These are phyloP conservation scores for Drosophila ananassae DNA, from an alignment of 1,140 invertebrate species.

Conservation along the genomic window DNA sequence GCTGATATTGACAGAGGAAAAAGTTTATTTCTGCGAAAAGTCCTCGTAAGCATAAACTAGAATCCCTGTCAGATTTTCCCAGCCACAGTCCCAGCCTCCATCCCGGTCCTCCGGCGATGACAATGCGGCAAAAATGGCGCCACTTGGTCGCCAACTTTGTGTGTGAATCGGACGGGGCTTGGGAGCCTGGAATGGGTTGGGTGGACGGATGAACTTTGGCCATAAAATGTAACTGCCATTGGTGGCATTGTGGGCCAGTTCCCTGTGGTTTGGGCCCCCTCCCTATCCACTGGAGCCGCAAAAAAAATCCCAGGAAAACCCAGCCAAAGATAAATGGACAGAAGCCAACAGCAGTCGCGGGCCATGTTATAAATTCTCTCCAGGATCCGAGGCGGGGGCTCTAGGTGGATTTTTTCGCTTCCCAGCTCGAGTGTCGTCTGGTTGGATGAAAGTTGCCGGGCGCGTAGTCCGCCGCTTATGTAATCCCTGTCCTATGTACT, in stretches of 20 bases:
- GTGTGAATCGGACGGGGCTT: conserved; percentile 12
- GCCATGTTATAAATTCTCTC: conserved; percentile 62
- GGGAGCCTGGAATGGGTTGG: background rate
- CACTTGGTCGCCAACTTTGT: conserved; percentile 49
- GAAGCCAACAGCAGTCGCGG: conserved; percentile 72
- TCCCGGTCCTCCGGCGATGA: conserved; percentile 24
- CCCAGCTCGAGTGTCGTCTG: conserved; percentile 34
- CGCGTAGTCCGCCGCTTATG: conserved; percentile 43
- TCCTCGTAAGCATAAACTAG: conserved; percentile 43
- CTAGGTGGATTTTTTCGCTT: background rate
- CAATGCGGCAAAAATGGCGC: conserved; percentile 80
- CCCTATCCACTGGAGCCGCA: background rate
- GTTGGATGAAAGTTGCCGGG: conserved; percentile 51
- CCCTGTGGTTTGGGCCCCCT: conserved; percentile 37
- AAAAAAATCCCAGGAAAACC: conserved; percentile 39
- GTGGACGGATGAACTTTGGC: conserved; percentile 60
- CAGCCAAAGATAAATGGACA: conserved; percentile 78
- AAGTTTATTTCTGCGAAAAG: conserved; percentile 48
- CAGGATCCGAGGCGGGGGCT: conserved; percentile 10
- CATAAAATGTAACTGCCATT: conserved; percentile 80
- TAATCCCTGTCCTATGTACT: conserved; percentile 59
- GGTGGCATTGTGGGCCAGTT: conserved; percentile 67
- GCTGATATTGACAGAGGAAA: conserved; percentile 34
- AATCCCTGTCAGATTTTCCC: conserved; percentile 25
- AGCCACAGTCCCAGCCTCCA: background rate